Conservation (phyloP, 2,797 vertebrate species). For the Hoplostethus mediterraneus region DNA sequence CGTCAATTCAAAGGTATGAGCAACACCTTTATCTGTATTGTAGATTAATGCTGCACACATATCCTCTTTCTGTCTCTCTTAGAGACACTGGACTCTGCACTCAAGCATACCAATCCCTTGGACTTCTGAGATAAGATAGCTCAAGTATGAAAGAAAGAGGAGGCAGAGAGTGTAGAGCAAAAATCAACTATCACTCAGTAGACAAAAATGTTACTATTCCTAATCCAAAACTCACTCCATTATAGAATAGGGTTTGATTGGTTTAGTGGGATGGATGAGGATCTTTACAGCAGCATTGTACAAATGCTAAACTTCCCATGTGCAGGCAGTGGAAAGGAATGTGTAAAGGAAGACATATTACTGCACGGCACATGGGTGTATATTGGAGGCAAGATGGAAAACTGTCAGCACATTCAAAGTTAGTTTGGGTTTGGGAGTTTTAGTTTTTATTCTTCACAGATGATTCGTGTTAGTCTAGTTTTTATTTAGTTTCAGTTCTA, state of each 20-base stretch:
- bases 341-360: background rate
- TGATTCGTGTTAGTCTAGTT: too few relatives aligned
- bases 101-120: conserved; percentile 61
- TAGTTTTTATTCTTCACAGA: too few relatives aligned
- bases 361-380: background rate
- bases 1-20: conserved; percentile 42
- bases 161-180: conserved; percentile 3
- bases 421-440: too few relatives aligned
- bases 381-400: too few relatives aligned
- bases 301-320: background rate
- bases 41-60: conserved; percentile 64
- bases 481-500: too few relatives aligned
- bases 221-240: background rate
- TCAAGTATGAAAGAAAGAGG: conserved; percentile 54
- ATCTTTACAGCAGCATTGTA: background rate
- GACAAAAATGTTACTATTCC: background rate
- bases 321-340: background rate
- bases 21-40: conserved; percentile 60
- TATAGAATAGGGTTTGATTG: too few relatives aligned
- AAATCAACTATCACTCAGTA: background rate
- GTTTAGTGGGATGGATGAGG: too few relatives aligned
- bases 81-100: conserved; percentile 81
- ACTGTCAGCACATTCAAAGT: too few relatives aligned
- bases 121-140: conserved; percentile 79
- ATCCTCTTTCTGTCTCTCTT: conserved; percentile 25